Percentiles rank a stretch among this genome's conserved stretches.
Evolutionary conservation across 2,113 vertebrate genomes (phyloP).

Genomic region (Tetrax tetrax): DNA sequence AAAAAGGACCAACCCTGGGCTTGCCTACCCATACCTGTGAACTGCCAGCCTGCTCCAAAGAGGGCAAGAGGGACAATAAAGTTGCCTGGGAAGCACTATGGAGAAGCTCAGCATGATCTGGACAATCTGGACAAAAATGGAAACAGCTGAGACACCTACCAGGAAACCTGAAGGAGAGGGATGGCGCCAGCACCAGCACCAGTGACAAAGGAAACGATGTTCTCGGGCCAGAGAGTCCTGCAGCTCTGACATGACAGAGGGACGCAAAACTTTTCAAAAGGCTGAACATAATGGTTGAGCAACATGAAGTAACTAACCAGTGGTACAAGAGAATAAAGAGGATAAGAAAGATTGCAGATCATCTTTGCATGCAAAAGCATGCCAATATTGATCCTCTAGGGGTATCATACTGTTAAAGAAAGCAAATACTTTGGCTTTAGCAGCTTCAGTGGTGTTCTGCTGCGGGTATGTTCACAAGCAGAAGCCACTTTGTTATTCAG

Average conservation of each 20-base stretch:
- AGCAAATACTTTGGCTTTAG: not conserved
- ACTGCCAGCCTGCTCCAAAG: not conserved
- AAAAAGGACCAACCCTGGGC: not conserved
- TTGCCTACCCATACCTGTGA: not conserved
- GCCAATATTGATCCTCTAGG: not conserved
- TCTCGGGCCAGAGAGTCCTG: not conserved
- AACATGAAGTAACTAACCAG: not conserved
- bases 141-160: not conserved
- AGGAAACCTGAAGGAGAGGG: not conserved
- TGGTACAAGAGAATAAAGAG: not conserved
- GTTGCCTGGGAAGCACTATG: not conserved
- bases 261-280: not conserved
- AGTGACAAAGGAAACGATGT: accelerated
- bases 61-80: not conserved
- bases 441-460: not conserved
- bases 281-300: not conserved
- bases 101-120: not conserved
- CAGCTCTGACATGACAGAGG: accelerated
- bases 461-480: not conserved
- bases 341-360: not conserved
- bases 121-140: not conserved
- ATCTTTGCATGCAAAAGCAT: not conserved
- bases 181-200: not conserved
- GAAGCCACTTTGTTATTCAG: not conserved
- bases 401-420: not conserved